Conservation (phyloP, 2,113 vertebrate genomes). For the Empidonax alnorum region DNA sequence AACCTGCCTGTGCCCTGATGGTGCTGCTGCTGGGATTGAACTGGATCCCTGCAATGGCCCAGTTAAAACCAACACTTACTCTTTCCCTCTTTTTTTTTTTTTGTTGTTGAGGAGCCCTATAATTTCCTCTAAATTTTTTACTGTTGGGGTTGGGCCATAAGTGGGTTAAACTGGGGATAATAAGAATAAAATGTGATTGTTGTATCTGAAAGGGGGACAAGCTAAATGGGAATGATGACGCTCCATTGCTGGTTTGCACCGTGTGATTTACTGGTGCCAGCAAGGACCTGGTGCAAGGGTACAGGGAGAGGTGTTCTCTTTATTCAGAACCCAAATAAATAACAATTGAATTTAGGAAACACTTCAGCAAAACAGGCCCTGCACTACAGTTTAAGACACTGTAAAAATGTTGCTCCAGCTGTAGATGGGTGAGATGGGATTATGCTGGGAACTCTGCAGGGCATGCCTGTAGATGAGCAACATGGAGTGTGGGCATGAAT, state of each 20-base stretch:
- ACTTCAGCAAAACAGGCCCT: not conserved
- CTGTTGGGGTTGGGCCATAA: not conserved
- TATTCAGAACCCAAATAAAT: not conserved
- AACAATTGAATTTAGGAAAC: not conserved
- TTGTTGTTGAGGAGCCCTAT: not conserved
- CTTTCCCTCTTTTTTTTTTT: not conserved
- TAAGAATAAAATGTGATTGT: not conserved
- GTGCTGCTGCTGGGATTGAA: not conserved
- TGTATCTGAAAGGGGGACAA: not conserved
- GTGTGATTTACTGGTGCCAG: not conserved
- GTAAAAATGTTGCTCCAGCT: not conserved
- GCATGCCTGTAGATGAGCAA: not conserved
- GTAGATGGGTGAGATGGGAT: not conserved
- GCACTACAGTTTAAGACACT: not conserved
- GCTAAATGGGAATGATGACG: not conserved
- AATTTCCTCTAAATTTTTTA: not conserved
- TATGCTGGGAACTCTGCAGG: not conserved
- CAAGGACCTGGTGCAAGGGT: not conserved
- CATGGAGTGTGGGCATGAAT: not conserved
- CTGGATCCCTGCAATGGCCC: not conserved
- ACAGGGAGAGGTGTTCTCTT: not conserved
- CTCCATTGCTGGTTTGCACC: not conserved
- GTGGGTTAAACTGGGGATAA: not conserved
- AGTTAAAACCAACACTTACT: not conserved
- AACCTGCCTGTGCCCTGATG: not conserved